These are phyloP conservation scores for Phymanthus crucifer DNA, from an alignment of 92 coral and sea anemone species.

Conservation along the genomic window DNA sequence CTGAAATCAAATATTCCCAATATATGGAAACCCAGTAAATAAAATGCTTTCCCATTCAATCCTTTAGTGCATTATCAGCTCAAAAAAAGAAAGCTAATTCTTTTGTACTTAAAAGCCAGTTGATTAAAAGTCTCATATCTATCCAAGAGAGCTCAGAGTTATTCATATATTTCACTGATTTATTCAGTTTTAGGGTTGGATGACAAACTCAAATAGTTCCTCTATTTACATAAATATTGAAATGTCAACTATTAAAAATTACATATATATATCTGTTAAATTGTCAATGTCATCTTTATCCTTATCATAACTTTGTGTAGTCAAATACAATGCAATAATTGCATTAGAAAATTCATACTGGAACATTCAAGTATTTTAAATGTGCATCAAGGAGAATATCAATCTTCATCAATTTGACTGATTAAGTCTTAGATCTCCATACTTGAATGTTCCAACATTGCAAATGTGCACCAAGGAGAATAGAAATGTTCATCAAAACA, in stretches of 20 bases:
- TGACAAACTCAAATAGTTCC: not conserved
- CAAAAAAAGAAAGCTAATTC: no score
- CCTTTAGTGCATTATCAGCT: no score
- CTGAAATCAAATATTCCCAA: no score
- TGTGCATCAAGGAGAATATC: conserved; percentile 1
- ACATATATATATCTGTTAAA: not conserved
- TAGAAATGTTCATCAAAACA: conserved; percentile 8
- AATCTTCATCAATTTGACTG: conserved; percentile 5
- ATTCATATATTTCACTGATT: not conserved
- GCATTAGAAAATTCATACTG: not conserved
- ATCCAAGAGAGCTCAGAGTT: no score
- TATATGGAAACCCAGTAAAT: no score
- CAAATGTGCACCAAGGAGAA: conserved; percentile 1
- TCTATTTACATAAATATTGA: not conserved
- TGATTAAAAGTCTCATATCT: no score
- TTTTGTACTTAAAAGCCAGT: no score
- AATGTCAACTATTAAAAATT: not conserved
- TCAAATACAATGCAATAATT: not conserved
- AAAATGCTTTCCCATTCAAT: no score
- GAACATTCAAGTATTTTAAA: not conserved
- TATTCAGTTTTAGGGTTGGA: not conserved
- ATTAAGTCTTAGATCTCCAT: not conserved
- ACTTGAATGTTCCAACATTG: not conserved
- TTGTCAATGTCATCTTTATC: not conserved
- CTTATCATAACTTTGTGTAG: not conserved